Conservation (phyloP, 2,113 vertebrate genomes). For the Hyperoodon ampullatus region DNA sequence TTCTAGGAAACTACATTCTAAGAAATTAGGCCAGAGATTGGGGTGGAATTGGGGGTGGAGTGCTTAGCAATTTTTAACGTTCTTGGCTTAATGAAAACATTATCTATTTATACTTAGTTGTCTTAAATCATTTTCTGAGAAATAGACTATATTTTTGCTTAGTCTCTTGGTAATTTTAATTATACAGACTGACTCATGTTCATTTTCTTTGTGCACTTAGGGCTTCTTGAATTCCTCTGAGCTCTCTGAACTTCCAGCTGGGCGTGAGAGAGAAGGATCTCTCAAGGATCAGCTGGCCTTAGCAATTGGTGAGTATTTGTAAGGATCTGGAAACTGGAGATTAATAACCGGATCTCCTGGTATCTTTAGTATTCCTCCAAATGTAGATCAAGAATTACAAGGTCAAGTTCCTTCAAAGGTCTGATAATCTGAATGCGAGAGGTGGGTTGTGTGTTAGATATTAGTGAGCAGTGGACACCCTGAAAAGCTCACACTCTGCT, state of each 20-base stretch:
- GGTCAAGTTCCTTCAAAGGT: not conserved
- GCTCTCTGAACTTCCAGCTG: constrained; percentile 84
- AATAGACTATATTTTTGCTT: not conserved
- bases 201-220: constrained; percentile 76
- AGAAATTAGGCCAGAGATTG: not conserved
- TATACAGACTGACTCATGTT: not conserved
- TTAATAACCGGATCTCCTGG: not conserved
- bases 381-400: not conserved
- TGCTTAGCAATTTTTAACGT: not conserved
- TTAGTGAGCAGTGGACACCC: not conserved
- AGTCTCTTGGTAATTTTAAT: not conserved
- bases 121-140: constrained; percentile 41
- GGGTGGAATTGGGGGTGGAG: not conserved
- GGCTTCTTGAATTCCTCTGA: constrained; percentile 86
- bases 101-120: not conserved
- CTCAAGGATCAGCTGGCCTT: constrained; percentile 90
- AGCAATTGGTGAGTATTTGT: constrained; percentile 88
- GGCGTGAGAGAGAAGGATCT: constrained; percentile 79
- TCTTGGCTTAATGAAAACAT: constrained; percentile 11
- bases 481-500: not conserved
- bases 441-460: not conserved
- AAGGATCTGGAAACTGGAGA: not conserved
- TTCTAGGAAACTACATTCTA: constrained; percentile 34
- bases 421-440: not conserved
- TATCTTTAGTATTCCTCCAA: not conserved